Base-by-base conservation (phyloP, 2,797 vertebrate genomes). In the Limnodromus scolopaceus region DNA sequence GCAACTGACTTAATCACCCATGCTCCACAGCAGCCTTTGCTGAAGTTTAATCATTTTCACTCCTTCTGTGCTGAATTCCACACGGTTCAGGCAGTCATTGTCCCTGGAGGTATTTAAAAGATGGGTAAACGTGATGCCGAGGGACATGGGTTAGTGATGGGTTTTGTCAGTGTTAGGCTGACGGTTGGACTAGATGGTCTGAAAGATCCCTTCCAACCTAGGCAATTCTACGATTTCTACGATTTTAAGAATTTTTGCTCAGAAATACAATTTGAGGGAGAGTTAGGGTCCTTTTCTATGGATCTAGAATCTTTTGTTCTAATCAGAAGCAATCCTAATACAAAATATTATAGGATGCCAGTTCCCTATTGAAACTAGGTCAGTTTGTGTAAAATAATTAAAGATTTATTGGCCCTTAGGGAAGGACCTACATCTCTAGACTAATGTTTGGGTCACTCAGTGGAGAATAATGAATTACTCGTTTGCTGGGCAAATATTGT, bases 331-430 rank as follows among this genome's bases (percentile, higher is more conserved):
- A 68, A 69, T 38, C 28, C 25, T 53, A 10, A 69, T 48, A 39
- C 32, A 88, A 83, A 92, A 48, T 78, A 90, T 36, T 92, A 30
- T 39, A 69, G 54, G 28, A 91, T 93, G 23, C 38, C 30, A 14
- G 43, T 84, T 92, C 39, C 54, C 28, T 66, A 3, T 87, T 92
- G 66, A 93, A 96, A 96, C 58, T 93, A 91, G 93, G 92, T 92
- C 94, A 97, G 70, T 92, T 92, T 41, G 43, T 60, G n/a, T 91
- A 84, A 97, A 95, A 92, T 95, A 87, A 96, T 97, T 96, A 96
- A 96, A 95, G 70, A 91, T 95, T 89, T 94, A 94, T 92, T 77
- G 51, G 58, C 66, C 96, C 92, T 83, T 70, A 70, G 95, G 88
- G 95, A 93, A 76, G 66, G 43, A 49, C 46, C 10, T 82, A 70